These are phyloP conservation scores for Malacoraja senta DNA, from an alignment of 2,797 vertebrate species.

Conservation along the genomic window DNA sequence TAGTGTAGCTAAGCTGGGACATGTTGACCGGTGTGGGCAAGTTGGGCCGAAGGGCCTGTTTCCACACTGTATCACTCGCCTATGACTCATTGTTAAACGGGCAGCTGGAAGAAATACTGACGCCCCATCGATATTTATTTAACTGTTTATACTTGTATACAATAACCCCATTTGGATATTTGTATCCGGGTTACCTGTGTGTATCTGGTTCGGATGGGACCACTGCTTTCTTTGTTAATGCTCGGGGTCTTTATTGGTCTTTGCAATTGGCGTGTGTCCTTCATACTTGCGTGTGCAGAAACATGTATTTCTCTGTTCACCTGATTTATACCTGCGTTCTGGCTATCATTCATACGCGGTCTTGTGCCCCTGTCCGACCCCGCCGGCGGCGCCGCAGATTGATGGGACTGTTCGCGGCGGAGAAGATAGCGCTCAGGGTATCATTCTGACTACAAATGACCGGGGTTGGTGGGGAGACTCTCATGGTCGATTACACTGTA, in stretches of 20 bases:
- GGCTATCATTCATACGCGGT: background rate
- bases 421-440: background rate
- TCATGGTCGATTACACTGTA: background rate
- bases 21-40: no score
- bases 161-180: background rate
- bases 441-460: background rate
- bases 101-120: background rate
- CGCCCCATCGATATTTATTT: background rate
- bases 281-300: background rate
- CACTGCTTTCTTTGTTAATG: background rate
- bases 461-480: background rate
- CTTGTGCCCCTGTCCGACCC: background rate
- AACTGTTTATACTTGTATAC: background rate
- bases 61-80: no score
- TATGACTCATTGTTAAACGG: background rate
- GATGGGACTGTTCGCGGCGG: background rate
- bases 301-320: background rate
- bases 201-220: background rate
- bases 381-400: background rate
- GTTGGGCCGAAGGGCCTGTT: no score
- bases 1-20: no score
- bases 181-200: background rate
- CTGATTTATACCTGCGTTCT: constrained; percentile 8
- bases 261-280: background rate
- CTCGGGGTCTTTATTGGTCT: background rate